Evolutionary conservation across 2,888 invertebrate species (phyloP), one percentile per base, ranked within the genome.

Genomic region (Automeris io): DNA sequence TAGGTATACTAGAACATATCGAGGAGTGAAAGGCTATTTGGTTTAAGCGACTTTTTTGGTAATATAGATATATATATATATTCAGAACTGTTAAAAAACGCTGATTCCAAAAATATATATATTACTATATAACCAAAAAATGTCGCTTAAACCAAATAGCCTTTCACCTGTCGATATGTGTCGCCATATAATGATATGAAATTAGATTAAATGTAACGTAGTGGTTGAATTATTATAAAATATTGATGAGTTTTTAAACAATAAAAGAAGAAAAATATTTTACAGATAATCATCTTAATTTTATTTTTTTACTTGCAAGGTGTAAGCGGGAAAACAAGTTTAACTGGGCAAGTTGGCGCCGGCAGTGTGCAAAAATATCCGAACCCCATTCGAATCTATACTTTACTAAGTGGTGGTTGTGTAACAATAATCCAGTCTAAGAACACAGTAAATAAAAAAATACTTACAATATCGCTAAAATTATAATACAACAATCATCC

Each of bases 271-370:
- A n/a, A 16, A 21, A n/a, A 8, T 6, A n/a, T n/a, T 13, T 22
- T 34, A 16, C 7, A 11, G 22, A 12, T 23, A 3, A 18, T 8
- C 22, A 39, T 34, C 29, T 22, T 29, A 39, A 34, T 26, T 18
- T 39, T 13, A 18, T 9, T 22, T 21, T 33, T 12, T 31, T 26
- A 26, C 22, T 34, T 34, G 39, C 31, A 37, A 36, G 31, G 29
- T 23, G 22, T 33, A 34, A 33, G 39, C 34, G 29, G 39, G 18
- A 26, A 35, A 39, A 39, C 39, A 22, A 39, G 39, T 39, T 39
- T 34, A 23, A 39, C 29, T 34, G 29, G 4, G n/a, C 23, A 37
- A 32, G 32, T 32, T 16, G 8, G 18, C 32, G 31, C 32, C 23
- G 31, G 13, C 31, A 29, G 18, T 21, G 18, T 18, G 34, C 21